Percentiles rank a stretch among this genome's conserved stretches.
phyloP scores from a whole-genome alignment of 37 sponge, comb jelly and placozoan species.

The Bolinopsis microptera region DNA sequence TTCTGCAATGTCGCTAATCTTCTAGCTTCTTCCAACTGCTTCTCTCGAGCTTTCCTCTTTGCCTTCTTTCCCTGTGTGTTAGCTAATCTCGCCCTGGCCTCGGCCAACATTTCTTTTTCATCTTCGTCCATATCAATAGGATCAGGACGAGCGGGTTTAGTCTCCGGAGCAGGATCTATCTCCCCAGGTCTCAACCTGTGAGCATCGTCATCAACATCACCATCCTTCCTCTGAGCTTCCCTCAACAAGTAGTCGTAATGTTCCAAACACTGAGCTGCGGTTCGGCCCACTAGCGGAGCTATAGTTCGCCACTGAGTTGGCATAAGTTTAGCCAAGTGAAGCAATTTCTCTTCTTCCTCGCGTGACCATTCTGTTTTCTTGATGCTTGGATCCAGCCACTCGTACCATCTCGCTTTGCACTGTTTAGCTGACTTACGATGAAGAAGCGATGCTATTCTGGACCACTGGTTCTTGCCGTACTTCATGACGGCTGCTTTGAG shows the following conservation, averaged over 20 bases:
- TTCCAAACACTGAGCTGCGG: constrained; percentile 97
- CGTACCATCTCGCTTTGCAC: constrained; percentile 98
- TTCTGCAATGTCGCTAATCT: constrained; percentile 94
- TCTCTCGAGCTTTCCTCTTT: constrained; percentile 98
- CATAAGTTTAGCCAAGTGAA: constrained; percentile 97
- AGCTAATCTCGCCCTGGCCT: constrained; percentile 95
- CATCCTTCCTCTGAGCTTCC: constrained; percentile 94
- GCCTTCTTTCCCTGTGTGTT: constrained; percentile 99
- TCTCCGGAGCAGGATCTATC: constrained; percentile 95
- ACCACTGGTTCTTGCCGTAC: constrained; percentile 99
- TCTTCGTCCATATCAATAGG: constrained; percentile 99
- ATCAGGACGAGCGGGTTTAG: constrained; percentile 94
- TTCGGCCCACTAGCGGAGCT: constrained; percentile 95
- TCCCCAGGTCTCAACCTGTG: constrained; percentile 91
- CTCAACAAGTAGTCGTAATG: constrained; percentile 97
- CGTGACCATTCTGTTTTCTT: constrained; percentile 99
- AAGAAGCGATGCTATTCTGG: constrained; percentile 92
- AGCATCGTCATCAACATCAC: constrained; percentile 87
- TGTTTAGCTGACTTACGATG: constrained; percentile 98
- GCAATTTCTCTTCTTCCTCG: constrained; percentile 98
- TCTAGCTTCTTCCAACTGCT: constrained; percentile 99
- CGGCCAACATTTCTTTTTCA: constrained; percentile 98
- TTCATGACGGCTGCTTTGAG: constrained; percentile 99
- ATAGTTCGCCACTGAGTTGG: constrained; percentile 99
- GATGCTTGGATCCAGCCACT: constrained; percentile 99